phyloP scores from a whole-genome alignment of 2,888 invertebrate species.

The Microplitis manilae region DNA sequence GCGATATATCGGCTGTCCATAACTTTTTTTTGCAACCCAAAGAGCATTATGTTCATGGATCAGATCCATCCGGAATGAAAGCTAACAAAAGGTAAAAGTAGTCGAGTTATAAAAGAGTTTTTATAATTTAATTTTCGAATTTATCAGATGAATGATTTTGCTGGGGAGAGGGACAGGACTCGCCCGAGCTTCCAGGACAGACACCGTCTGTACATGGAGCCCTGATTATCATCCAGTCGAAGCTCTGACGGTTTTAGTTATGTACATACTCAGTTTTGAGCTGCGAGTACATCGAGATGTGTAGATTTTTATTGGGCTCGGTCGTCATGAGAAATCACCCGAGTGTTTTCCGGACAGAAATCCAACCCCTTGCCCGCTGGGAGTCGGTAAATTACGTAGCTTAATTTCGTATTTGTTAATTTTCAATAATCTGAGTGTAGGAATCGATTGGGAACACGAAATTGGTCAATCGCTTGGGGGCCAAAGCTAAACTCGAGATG shows the following conservation, averaged over 20 bases:
- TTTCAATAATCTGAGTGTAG: conserved; percentile 12
- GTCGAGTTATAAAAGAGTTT: conserved; percentile 1
- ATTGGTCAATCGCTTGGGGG: conserved; percentile 67
- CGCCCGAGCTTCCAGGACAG: conserved; percentile 33
- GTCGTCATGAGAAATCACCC: no score
- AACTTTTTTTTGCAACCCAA: conserved; percentile 67
- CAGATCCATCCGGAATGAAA: conserved; percentile 45
- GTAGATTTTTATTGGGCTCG: no score
- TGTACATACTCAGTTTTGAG: no score
- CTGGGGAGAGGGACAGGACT: conserved; percentile 40
- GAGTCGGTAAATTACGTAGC: conserved; percentile 52
- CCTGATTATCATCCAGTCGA: no score
- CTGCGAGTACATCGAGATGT: no score
- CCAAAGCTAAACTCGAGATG: conserved; percentile 39
- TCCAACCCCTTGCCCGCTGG: no score
- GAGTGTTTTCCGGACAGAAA: no score
- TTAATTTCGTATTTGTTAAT: not conserved
- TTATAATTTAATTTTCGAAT: not conserved
- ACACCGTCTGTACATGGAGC: conserved; percentile 33
- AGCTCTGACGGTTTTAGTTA: no score
- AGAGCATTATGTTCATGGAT: conserved; percentile 60
- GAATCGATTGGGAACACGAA: conserved; percentile 63
- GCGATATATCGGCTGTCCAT: conserved; percentile 67
- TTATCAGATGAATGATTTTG: not conserved
- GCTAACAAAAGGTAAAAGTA: conserved; percentile 49